Percentiles rank a stretch among this genome's conserved stretches.
Evolutionary conservation across 1,140 invertebrate species (phyloP).

Genomic region (Chlorops oryzae): DNA sequence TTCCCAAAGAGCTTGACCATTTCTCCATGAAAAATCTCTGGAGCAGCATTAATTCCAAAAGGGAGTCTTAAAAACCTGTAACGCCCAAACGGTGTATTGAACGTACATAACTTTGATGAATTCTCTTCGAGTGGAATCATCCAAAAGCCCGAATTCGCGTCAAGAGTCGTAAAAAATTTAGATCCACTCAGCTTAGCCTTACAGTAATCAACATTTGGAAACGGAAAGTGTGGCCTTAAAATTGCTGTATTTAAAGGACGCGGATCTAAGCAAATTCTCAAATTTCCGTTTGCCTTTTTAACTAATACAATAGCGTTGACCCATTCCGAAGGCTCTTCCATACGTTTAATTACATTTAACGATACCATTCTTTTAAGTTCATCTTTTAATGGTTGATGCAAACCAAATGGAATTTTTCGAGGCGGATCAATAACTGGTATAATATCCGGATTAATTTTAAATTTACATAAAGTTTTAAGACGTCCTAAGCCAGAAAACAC

Average conservation of each 20-base stretch:
- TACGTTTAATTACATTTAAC: slow-evolving; percentile 31
- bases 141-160: slow-evolving; percentile 48
- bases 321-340: slow-evolving; percentile 45
- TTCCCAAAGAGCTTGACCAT: slow-evolving; percentile 34
- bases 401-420: slow-evolving; percentile 37
- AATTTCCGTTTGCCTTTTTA: slow-evolving; percentile 34
- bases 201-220: slow-evolving; percentile 46
- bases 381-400: slow-evolving; percentile 33
- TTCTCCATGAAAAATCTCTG: slow-evolving; percentile 41
- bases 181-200: slow-evolving; percentile 34
- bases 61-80: slow-evolving; percentile 37
- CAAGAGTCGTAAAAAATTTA: slow-evolving; percentile 44
- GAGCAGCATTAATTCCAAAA: slow-evolving; percentile 45
- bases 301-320: slow-evolving; percentile 46
- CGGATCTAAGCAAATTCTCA: slow-evolving; percentile 49
- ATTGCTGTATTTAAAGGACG: slow-evolving; percentile 49
- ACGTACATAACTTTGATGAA: slow-evolving; percentile 45
- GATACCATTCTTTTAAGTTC: slow-evolving; percentile 30
- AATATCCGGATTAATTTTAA: slow-evolving; percentile 15
- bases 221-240: slow-evolving; percentile 39
- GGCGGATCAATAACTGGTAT: slow-evolving; percentile 28
- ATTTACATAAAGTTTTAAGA: slow-evolving; percentile 8
- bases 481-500: slow-evolving; percentile 6
- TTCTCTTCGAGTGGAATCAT: slow-evolving; percentile 43
- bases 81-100: slow-evolving; percentile 48